A percentile compares a stretch with the other conserved stretches of the same genome.
Conservation (phyloP, 2,113 vertebrate species). For the Taurulus bubalis region DNA sequence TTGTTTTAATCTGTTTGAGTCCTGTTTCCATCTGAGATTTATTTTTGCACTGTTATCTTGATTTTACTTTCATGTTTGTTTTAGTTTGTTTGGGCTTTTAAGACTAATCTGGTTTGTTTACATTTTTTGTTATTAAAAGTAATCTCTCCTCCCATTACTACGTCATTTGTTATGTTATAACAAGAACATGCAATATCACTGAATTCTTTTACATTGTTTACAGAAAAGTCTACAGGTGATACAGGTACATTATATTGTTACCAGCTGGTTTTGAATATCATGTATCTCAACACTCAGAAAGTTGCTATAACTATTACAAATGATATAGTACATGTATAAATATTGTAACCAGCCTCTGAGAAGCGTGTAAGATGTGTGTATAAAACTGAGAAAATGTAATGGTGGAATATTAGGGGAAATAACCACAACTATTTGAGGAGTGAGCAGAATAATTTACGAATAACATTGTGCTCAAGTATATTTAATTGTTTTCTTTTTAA, state of each 20-base stretch:
- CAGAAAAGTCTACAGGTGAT: neutral
- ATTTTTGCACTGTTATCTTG: neutral
- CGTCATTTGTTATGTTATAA: neutral
- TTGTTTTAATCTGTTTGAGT: neutral
- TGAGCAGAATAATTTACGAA: neutral
- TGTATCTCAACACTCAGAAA: neutral
- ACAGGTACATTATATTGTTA: neutral
- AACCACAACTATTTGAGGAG: neutral
- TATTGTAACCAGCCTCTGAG: neutral
- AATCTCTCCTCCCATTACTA: neutral
- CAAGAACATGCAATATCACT: neutral
- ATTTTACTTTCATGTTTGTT: neutral
- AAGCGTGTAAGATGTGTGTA: neutral
- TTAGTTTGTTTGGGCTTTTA: neutral
- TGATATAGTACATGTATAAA: neutral
- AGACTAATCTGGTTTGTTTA: too few relatives aligned
- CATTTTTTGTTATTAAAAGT: neutral
- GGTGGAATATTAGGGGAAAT: neutral
- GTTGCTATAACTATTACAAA: slow-evolving; percentile 10
- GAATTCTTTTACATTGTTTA: slow-evolving; percentile 2
- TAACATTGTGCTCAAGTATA: neutral
- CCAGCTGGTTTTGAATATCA: neutral
- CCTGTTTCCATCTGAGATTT: neutral
- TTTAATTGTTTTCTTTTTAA: slow-evolving; percentile 14
- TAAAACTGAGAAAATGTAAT: neutral